Conservation (phyloP, 2,888 invertebrate species). For the Stegana nigrithorax region DNA sequence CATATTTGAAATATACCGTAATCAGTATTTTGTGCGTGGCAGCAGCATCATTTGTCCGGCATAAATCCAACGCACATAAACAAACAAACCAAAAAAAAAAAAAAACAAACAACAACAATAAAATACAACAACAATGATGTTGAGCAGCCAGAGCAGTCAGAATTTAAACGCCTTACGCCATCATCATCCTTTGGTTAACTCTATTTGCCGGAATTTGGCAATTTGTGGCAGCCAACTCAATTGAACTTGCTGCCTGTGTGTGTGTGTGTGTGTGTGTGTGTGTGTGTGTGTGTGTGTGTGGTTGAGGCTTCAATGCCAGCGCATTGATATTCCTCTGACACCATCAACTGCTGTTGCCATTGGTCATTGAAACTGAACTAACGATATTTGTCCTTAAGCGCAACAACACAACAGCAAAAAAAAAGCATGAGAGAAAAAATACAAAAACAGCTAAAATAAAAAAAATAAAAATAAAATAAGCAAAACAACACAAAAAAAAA, state of each 20-base stretch:
- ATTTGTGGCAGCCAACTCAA: conserved; percentile 48
- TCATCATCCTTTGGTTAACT: neutral
- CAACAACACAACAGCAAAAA: conserved; percentile 28
- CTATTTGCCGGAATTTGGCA: conserved; percentile 43
- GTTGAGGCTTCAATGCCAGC: conserved; percentile 22
- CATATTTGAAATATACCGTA: conserved; percentile 23
- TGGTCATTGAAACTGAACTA: conserved; percentile 54
- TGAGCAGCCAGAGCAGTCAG: neutral
- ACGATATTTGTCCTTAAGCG: conserved; percentile 56
- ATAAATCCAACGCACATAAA: conserved; percentile 36
- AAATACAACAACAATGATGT: no score
- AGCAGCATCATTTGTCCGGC: conserved; percentile 49
- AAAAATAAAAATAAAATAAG: neutral
- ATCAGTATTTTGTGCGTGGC: conserved; percentile 47
- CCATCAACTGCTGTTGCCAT: conserved; percentile 50
- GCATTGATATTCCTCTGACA: conserved; percentile 55
- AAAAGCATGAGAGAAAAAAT: conserved; percentile 31
- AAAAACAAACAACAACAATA: conserved; percentile 26
- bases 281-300: neutral
- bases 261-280: neutral
- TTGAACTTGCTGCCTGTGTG: conserved; percentile 28
- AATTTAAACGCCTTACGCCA: neutral
- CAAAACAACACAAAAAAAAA: neutral
- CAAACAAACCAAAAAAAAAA: conserved; percentile 23
- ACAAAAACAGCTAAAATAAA: conserved; percentile 50